Conservation (phyloP, 2,797 vertebrate genomes). For the Perodicticus potto region DNA sequence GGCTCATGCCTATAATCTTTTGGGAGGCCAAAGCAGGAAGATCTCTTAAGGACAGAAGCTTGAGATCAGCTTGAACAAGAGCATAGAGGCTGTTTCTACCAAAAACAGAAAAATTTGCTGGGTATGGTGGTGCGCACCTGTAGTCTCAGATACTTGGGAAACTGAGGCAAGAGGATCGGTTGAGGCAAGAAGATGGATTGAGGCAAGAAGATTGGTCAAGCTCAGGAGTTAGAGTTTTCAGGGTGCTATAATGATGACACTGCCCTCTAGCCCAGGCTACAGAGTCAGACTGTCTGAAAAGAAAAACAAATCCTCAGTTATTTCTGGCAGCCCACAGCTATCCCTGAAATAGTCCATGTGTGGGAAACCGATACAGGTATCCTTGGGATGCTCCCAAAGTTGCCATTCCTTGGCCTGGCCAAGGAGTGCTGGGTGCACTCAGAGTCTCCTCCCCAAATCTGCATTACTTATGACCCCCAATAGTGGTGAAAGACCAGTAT, state of each 20-base stretch:
- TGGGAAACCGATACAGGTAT: neutral
- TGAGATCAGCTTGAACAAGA: neutral
- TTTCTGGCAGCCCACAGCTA: neutral
- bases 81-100: neutral
- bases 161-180: neutral
- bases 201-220: neutral
- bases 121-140: neutral
- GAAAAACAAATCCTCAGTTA: neutral
- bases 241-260: neutral
- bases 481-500: neutral
- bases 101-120: neutral
- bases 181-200: neutral
- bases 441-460: neutral
- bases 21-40: neutral
- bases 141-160: neutral
- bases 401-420: neutral
- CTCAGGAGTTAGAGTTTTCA: neutral
- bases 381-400: neutral
- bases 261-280: neutral
- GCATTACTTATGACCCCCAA: accelerated
- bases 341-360: too few species aligned
- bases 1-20: neutral
- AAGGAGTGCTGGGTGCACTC: accelerated
- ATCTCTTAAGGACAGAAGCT: neutral
- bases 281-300: neutral